Base-by-base conservation (phyloP, 2,113 vertebrate genomes). In the Tricholaema leucomelas region DNA sequence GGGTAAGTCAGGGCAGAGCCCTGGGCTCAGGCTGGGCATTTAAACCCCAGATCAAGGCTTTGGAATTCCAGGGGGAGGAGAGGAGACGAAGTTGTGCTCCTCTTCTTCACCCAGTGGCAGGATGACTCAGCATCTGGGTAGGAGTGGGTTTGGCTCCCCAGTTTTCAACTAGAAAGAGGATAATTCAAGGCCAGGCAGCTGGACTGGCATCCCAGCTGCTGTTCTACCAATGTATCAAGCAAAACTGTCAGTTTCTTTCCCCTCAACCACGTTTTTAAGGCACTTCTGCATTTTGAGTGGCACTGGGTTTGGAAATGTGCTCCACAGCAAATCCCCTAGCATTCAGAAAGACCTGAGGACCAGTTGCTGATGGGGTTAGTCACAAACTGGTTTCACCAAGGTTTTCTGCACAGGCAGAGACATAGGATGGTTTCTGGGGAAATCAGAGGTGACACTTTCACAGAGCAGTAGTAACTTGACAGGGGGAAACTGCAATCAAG, bases 361-460 rank as follows among this genome's bases (percentile, higher is more conserved):
- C 19, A 7, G 35, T 1, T 82, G 75, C 25, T 0, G 0, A 5
- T 25, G 36, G 19, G 40, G 15, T 8, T 66, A 46, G 18, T 7
- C 6, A 2, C 12, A 33, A 27, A 6, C 65, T 44, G 40, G 28
- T 25, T 77, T 24, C 44, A 31, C 6, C 10, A 16, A 16, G n/a
- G 4, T n/a, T 72, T 66, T 28, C 24, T 2, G 10, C 35, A 35
- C 21, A 40, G 42, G 59, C 31, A 71, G 64, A 85, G 86, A 16
- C 27, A 25, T 8, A 23, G 42, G 50, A 9, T 4, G 35, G 54
- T 10, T 59, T 2, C 4, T 1, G 7, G 54, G 5, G 38, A 61
- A 73, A 73, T 8, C 9, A 8, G 50, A 76, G n/a, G 65, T 8
- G 44, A 21, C 33, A 44, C 31, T 16, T 63, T 17, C 20, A 18